phyloP scores from a whole-genome alignment of 2,797 vertebrate species.

The Crax fasciolata region DNA sequence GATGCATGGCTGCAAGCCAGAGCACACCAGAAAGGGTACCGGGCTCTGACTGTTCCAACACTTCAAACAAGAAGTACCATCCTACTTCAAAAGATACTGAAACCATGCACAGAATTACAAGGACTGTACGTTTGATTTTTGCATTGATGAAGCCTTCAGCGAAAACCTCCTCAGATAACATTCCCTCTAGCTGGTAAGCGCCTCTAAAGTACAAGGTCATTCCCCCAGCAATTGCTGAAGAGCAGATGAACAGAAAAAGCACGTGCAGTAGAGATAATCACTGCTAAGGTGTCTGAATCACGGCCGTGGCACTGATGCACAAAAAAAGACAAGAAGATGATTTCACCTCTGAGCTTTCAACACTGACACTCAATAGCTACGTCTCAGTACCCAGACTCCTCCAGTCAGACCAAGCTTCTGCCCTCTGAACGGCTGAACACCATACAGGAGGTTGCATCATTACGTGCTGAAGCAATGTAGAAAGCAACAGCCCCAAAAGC shows the following conservation, averaged over 20 bases:
- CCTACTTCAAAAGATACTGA: background rate
- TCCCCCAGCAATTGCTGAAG: constrained; percentile 44
- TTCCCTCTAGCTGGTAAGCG: background rate
- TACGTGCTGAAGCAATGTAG: constrained; percentile 70
- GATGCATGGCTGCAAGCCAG: background rate
- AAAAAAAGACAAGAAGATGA: background rate
- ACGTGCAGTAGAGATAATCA: constrained; percentile 14
- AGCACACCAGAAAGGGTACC: background rate
- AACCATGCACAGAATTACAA: background rate
- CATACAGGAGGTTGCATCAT: background rate
- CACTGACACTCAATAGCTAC: background rate
- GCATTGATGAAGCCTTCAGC: background rate
- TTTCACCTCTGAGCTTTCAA: constrained; percentile 19
- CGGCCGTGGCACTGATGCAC: background rate
- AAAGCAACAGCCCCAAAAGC: constrained; percentile 78
- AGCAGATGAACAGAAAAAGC: constrained; percentile 34
- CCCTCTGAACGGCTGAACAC: background rate
- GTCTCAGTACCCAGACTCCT: background rate
- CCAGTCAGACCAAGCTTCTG: constrained; percentile 21
- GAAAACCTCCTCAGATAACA: background rate
- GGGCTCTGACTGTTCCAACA: background rate
- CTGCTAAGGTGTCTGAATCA: background rate
- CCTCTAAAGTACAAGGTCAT: background rate
- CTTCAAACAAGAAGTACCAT: background rate
- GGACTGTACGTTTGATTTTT: background rate